Evolutionary conservation across 2,113 vertebrate species (phyloP).

Genomic region (Peromyscus maniculatus): DNA sequence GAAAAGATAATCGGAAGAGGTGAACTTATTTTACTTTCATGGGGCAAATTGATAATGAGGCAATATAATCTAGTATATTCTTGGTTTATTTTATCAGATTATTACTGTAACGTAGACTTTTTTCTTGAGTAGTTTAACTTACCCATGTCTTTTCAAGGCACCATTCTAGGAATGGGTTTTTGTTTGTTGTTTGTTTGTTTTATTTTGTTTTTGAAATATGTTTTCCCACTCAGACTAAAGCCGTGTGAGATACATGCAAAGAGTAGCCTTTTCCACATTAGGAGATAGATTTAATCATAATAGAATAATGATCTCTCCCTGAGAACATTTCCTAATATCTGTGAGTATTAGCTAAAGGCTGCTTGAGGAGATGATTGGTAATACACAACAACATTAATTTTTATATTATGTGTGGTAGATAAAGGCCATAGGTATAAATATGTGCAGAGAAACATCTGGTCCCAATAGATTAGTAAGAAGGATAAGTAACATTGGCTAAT

Average conservation of each 20-base stretch:
- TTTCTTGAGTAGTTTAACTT: not conserved
- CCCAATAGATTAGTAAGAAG: not conserved
- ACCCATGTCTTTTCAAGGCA: not conserved
- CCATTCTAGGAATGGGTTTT: not conserved
- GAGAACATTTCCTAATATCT: not conserved
- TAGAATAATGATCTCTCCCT: not conserved
- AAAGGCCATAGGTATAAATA: not conserved
- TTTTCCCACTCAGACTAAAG: not conserved
- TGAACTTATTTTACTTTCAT: not conserved
- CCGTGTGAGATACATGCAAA: not conserved
- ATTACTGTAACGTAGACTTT: not conserved
- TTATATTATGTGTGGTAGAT: not conserved
- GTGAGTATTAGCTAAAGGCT: not conserved
- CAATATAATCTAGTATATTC: not conserved
- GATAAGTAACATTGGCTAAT: not conserved
- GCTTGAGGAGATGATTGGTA: not conserved
- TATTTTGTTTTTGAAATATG: not conserved
- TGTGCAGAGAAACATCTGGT: not conserved
- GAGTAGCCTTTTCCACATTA: not conserved
- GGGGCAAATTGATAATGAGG: not conserved
- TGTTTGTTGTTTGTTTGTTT: not conserved
- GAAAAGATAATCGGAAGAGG: not conserved
- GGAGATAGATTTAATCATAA: not conserved
- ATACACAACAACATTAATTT: not conserved
- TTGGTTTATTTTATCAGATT: not conserved